These are phyloP conservation scores for Psittacara wagleri DNA, from an alignment of 2,113 vertebrate genomes.

Conservation along the genomic window DNA sequence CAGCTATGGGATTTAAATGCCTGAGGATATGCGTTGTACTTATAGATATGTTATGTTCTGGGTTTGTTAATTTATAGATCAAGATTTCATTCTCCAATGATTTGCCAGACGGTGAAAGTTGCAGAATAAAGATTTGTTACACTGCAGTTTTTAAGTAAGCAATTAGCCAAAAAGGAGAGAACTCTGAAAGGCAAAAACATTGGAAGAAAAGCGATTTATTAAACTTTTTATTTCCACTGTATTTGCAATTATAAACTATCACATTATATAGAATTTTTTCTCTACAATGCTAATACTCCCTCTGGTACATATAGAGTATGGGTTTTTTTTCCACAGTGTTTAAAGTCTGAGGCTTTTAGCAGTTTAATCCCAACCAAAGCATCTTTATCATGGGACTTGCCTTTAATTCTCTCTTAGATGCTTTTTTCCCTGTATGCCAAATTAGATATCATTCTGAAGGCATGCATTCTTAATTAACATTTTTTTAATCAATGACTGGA, in stretches of 20 bases:
- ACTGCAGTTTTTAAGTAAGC: not conserved
- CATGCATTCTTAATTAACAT: slow-evolving; percentile 63
- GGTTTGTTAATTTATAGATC: not conserved
- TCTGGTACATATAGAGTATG: slow-evolving; percentile 1
- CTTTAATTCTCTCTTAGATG: slow-evolving; percentile 63
- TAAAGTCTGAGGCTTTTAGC: slow-evolving; percentile 39
- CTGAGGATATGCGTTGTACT: not conserved
- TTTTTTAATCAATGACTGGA: slow-evolving; percentile 54
- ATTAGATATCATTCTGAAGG: slow-evolving; percentile 65
- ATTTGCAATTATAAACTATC: slow-evolving; percentile 44
- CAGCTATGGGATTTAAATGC: not conserved
- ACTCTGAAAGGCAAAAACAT: not conserved
- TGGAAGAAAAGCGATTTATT: slow-evolving; percentile 9
- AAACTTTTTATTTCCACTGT: slow-evolving; percentile 15
- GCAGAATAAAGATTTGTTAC: not conserved
- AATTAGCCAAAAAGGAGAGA: not conserved
- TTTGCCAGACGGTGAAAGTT: not conserved
- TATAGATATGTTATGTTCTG: not conserved
- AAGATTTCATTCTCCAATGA: not conserved
- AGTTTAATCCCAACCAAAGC: slow-evolving; percentile 45
- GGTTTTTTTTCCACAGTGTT: not conserved
- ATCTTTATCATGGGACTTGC: slow-evolving; percentile 23
- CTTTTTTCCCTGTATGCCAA: slow-evolving; percentile 52
- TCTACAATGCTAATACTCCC: not conserved
- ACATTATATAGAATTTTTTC: not conserved